Evolutionary conservation across 2,113 vertebrate genomes (phyloP), one percentile per base, ranked within the genome.

Genomic region (Daphoenositta chrysoptera): DNA sequence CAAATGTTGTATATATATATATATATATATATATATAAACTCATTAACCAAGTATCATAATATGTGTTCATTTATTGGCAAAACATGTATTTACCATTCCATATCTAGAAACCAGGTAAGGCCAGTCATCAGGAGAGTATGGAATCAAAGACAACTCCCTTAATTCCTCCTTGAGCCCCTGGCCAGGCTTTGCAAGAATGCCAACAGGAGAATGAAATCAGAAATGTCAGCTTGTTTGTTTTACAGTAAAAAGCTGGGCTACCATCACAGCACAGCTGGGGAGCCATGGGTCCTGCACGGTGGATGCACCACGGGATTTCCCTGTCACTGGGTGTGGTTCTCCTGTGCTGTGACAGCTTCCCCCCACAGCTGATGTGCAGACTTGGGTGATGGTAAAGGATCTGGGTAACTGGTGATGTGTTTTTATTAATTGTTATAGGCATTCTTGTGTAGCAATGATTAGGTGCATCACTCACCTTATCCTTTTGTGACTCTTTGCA

Each of bases 81-180:
- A 60, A 69, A 61, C 10, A 33, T 8, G 3, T 45, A 33, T 77
- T 77, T 69, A 28, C 23, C 39, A 28, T 24, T 45, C 23, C 3
- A 1, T 45, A 24, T 23, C 54, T 53, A 28, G 22, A 33, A 53
- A 45, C 8, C 1, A 2, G 63, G 28, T 15, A 45, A 53, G 28
- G 23, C 27, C 0, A 0, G 18, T 69, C 51, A 5, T 69, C 5
- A 45, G 33, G 53, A 58, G 8, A 44, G 3, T 11, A 39, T 1
- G 44, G 23, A 37, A 61, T 53, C 64, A 39, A 45, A 53, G 18
- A 19, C 22, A 37, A 28, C 4, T 23, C 28, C 28, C 10, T 53
- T 44, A 22, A 23, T 13, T 77, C 27, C 28, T 78, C 28, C 45
- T 61, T 39, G 54, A 69, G 39, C 39, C 39, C 18, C 45, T 45